Percentiles rank a stretch among this genome's conserved stretches.
Evolutionary conservation across 35 echinoderm and acorn worm genomes (phyloP).

Genomic region (Holothuria glaberrima): DNA sequence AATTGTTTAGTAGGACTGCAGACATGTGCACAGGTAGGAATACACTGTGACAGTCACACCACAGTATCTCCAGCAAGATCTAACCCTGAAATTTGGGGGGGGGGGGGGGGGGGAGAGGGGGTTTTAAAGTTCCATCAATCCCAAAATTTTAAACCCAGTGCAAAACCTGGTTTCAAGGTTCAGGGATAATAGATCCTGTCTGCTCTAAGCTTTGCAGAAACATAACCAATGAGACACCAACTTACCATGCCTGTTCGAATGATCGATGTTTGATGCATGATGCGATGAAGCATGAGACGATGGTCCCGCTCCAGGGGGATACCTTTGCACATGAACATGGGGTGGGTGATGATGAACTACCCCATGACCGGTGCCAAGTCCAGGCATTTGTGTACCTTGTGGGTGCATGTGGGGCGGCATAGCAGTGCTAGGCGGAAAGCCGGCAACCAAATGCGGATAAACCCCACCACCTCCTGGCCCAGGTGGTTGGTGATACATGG

Average conservation of each 20-base stretch:
- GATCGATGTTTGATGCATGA: constrained; percentile 79
- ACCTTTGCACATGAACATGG: constrained; percentile 69
- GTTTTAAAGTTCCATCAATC: no score
- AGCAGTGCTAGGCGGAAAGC: constrained; percentile 63
- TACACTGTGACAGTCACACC: neutral
- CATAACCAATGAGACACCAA: neutral
- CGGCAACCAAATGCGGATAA: constrained; percentile 72
- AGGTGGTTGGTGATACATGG: constrained; percentile 69
- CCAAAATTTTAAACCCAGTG: no score
- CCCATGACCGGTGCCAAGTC: constrained; percentile 51
- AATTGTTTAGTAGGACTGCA: no score
- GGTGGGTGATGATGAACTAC: constrained; percentile 64
- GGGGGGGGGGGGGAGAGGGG: no score
- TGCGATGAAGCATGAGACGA: constrained; percentile 54
- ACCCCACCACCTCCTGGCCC: constrained; percentile 65
- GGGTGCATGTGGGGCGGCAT: constrained; percentile 79
- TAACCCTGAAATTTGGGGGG: neutral
- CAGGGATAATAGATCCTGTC: no score
- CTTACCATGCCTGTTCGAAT: constrained; percentile 82
- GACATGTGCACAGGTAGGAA: no score
- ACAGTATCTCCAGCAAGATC: neutral
- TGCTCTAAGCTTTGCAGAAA: no score
- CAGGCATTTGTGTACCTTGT: constrained; percentile 51
- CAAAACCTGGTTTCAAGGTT: no score
- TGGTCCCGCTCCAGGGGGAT: constrained; percentile 49